Evolutionary conservation across 2,113 vertebrate genomes (phyloP), one percentile per base, ranked within the genome.

Genomic region (Coturnix japonica): DNA sequence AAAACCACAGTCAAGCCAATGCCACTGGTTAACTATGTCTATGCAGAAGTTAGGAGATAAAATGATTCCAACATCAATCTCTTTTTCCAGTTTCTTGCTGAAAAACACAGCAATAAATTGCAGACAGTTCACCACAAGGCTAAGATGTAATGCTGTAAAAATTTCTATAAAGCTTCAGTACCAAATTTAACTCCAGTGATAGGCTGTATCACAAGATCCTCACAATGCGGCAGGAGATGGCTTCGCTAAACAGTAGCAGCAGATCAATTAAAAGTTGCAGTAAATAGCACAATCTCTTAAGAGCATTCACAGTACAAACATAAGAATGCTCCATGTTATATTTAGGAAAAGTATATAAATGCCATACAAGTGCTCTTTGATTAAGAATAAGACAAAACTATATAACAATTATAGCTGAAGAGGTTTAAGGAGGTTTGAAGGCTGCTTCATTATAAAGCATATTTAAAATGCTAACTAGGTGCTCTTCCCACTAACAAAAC

Each of bases 81-180:
- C 73, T 91, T 85, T 51, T 81, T 91, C 81, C 82, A 75, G 76
- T 87, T 92, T 84, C 74, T 56, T 77, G 39, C 85, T 73, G 63
- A 74, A 91, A 95, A 96, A 86, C 66, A 91, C 37, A 76, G 63
- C 70, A 90, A 78, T 95, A 95, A 96, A 95, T 96, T 90, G 73
- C 59, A 79, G 86, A 63, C 63, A 71, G 49, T 71, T 95, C 82
- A 59, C 74, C 37, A 1, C 76, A 86, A 94, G 77, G 66, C 91
- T 94, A 84, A 84, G 93, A 84, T 51, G 53, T 76, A 95, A 76
- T 35, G 87, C 49, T 94, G 71, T 89, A 94, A 95, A 86, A 91
- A 81, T 67, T 87, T 90, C 74, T 47, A 59, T 72, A 91, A 90
- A 88, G 80, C 73, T 90, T 94, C 85, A 88, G 82, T 41, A 81